Percentiles rank a stretch among this genome's conserved stretches.
Evolutionary conservation across 2,797 vertebrate genomes (phyloP).

Genomic region (Merluccius polli): DNA sequence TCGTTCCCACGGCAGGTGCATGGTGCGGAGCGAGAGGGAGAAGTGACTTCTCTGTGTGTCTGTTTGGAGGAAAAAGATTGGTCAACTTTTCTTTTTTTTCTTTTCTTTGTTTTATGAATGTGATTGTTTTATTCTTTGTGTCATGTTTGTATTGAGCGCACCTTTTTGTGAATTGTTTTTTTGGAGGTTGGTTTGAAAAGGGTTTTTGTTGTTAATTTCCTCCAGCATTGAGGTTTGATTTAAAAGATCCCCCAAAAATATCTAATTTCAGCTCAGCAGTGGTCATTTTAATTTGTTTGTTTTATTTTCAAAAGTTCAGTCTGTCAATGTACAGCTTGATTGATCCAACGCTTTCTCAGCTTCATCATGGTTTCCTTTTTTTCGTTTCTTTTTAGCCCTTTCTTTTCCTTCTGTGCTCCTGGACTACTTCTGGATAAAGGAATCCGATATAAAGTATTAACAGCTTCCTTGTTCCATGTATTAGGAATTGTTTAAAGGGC

Average conservation of each 20-base stretch:
- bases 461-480: background rate
- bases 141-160: conserved; percentile 46
- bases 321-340: conserved; percentile 8
- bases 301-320: conserved; percentile 8
- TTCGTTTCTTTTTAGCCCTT: background rate
- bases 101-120: conserved; percentile 48
- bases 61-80: conserved; percentile 49
- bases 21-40: conserved; percentile 34
- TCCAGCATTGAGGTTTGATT: conserved; percentile 18
- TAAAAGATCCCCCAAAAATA: conserved; percentile 10
- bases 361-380: conserved; percentile 6
- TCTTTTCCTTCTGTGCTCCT: conserved; percentile 1
- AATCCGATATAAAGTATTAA: background rate
- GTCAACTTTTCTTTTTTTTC: conserved; percentile 46
- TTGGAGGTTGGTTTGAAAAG: conserved; percentile 42
- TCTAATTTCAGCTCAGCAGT: background rate
- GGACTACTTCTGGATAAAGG: conserved; percentile 19
- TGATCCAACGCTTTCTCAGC: conserved; percentile 11
- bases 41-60: conserved; percentile 54
- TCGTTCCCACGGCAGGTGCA: conserved; percentile 14
- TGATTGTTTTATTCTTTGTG: conserved; percentile 41
- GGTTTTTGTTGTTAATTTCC: conserved; percentile 45
- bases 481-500: background rate
- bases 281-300: background rate
- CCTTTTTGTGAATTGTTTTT: conserved; percentile 47